Conservation (phyloP, 2,113 vertebrate species). For the Notechis scutatus region DNA sequence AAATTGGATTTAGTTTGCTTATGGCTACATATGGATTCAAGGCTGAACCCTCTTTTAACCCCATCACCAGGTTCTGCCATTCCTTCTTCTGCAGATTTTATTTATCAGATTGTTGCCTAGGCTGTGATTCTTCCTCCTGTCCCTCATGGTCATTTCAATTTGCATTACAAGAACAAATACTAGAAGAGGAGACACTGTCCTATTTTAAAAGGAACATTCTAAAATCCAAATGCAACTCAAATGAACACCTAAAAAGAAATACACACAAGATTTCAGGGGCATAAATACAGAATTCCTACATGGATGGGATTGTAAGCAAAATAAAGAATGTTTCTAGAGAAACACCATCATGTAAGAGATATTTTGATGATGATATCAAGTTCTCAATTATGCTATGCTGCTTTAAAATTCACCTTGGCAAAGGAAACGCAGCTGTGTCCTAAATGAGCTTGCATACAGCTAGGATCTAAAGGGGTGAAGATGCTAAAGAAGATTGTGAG, state of each 20-base stretch:
- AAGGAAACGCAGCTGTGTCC: not conserved
- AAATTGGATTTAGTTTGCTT: no score
- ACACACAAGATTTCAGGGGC: not conserved
- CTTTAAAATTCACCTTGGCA: not conserved
- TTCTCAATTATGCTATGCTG: not conserved
- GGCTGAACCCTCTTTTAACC: no score
- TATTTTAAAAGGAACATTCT: not conserved
- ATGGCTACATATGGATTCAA: no score
- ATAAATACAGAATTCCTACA: not conserved
- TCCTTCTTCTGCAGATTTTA: not conserved
- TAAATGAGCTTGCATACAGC: not conserved
- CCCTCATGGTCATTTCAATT: not conserved
- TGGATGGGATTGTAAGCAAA: not conserved
- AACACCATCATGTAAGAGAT: not conserved
- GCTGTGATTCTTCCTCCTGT: not conserved
- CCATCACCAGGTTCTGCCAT: no score
- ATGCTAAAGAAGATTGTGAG: not conserved
- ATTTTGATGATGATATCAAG: not conserved
- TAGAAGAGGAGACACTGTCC: not conserved
- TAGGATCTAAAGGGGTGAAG: not conserved
- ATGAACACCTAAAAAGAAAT: not conserved
- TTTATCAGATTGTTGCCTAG: not conserved
- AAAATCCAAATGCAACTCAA: not conserved
- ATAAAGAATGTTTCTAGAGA: not conserved
- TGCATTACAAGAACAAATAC: not conserved